A percentile compares a stretch with the other conserved stretches of the same genome.
Conservation (phyloP, 2,797 vertebrate species). For the Ammospiza maritima region DNA sequence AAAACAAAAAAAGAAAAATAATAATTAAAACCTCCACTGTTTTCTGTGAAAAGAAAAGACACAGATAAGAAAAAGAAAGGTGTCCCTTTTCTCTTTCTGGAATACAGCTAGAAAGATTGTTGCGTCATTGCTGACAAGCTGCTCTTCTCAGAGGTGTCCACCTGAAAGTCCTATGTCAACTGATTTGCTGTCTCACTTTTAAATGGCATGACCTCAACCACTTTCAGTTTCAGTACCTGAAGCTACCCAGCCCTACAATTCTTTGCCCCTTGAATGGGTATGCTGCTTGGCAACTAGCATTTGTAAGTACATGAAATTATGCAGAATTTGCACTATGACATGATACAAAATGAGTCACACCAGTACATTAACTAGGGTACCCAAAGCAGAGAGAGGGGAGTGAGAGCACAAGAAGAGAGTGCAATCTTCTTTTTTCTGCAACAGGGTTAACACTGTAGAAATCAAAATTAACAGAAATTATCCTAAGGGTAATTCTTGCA, state of each 20-base stretch:
- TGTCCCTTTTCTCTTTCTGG: too few species aligned
- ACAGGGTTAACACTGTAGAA: background rate
- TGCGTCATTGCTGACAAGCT: too few species aligned
- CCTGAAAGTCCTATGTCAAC: too few species aligned
- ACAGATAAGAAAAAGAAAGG: too few species aligned
- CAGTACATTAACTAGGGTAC: background rate
- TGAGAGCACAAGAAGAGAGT: background rate
- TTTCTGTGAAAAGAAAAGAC: too few species aligned
- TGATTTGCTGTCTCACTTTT: too few species aligned
- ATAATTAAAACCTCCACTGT: too few species aligned
- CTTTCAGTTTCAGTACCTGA: background rate
- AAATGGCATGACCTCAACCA: background rate
- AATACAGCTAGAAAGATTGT: too few species aligned
- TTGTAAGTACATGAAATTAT: background rate
- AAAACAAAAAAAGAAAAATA: too few species aligned
- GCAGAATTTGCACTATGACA: background rate
- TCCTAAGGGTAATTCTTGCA: background rate
- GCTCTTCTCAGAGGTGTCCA: too few species aligned
- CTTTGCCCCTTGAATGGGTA: background rate
- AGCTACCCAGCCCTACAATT: background rate
- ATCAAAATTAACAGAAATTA: background rate
- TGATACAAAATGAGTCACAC: background rate
- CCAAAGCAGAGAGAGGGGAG: background rate
- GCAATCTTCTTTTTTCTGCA: background rate
- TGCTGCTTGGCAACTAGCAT: background rate